Percentiles rank a stretch among this genome's conserved stretches.
Evolutionary conservation across 2,113 vertebrate genomes (phyloP).

Genomic region (Periophthalmodon schlosseri): DNA sequence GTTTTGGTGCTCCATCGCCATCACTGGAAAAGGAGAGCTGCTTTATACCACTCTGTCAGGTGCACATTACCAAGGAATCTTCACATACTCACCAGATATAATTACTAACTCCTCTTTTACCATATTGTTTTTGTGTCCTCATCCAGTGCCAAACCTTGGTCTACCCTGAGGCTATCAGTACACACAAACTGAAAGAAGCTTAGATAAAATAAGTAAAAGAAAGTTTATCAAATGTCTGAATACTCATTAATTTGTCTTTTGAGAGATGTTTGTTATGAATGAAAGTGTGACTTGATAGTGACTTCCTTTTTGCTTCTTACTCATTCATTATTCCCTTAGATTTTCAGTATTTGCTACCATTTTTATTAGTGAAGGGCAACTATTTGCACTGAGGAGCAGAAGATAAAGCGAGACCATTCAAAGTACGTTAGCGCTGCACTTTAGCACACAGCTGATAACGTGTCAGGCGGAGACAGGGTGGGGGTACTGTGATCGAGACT

Average conservation of each 20-base stretch:
- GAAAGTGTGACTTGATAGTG: conserved; percentile 21
- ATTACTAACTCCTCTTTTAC: conserved; percentile 7
- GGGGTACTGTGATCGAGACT: conserved; percentile 30
- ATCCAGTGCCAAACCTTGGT: conserved; percentile 65
- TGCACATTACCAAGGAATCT: conserved; percentile 37
- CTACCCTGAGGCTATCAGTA: conserved; percentile 27
- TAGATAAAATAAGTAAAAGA: background rate
- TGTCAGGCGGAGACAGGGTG: conserved; percentile 26
- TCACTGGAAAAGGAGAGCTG: conserved; percentile 46
- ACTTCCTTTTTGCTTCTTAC: conserved; percentile 35
- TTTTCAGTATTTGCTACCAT: conserved; percentile 1
- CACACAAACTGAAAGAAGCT: conserved; percentile 5
- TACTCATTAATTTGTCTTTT: conserved; percentile 13
- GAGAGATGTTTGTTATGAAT: background rate
- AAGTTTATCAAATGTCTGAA: conserved; percentile 44
- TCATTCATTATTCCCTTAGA: conserved; percentile 16
- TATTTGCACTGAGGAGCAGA: conserved; percentile 43
- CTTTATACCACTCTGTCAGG: conserved; percentile 53
- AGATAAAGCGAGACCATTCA: conserved; percentile 47
- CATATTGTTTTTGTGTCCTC: conserved; percentile 29
- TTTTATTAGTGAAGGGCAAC: conserved; percentile 34
- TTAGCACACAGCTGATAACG: conserved; percentile 53
- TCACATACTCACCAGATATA: conserved; percentile 31
- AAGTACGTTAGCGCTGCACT: conserved; percentile 60
- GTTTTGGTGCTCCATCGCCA: conserved; percentile 51